Conservation (phyloP, 1,140 invertebrate species). For the Homalodisca vitripennis region DNA sequence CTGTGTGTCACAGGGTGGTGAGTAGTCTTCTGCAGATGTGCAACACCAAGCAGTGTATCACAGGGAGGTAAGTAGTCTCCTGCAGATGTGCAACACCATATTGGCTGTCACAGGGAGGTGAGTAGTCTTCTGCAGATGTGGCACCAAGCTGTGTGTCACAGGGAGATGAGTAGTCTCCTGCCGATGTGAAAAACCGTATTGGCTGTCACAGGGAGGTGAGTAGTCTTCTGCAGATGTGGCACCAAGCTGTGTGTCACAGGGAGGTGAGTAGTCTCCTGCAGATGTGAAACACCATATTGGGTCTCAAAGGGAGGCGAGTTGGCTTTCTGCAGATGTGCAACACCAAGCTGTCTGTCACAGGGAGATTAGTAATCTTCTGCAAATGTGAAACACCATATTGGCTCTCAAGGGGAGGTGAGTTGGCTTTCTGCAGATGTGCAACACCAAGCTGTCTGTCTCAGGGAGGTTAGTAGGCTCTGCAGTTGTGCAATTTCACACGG, state of each 20-base stretch:
- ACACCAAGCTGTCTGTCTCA: background rate
- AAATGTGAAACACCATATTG: background rate
- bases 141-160: background rate
- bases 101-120: too few relatives aligned
- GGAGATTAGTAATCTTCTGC: background rate
- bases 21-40: background rate
- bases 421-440: background rate
- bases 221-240: slow-evolving; percentile 40
- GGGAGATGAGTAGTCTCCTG: too few relatives aligned
- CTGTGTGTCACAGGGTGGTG: background rate
- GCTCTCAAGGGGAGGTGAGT: slow-evolving; percentile 1
- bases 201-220: too few relatives aligned
- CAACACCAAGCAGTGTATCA: background rate
- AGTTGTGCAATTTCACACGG: background rate
- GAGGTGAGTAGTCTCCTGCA: background rate
- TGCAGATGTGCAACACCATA: background rate
- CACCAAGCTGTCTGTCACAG: background rate
- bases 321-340: slow-evolving; percentile 35
- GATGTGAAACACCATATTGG: background rate
- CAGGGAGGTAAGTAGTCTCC: background rate
- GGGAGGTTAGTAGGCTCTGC: background rate
- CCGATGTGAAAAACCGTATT: too few relatives aligned
- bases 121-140: too few relatives aligned
- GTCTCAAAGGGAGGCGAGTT: background rate
- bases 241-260: background rate